phyloP scores from a whole-genome alignment of 2,888 invertebrate species.

The Orthosia gothica region DNA sequence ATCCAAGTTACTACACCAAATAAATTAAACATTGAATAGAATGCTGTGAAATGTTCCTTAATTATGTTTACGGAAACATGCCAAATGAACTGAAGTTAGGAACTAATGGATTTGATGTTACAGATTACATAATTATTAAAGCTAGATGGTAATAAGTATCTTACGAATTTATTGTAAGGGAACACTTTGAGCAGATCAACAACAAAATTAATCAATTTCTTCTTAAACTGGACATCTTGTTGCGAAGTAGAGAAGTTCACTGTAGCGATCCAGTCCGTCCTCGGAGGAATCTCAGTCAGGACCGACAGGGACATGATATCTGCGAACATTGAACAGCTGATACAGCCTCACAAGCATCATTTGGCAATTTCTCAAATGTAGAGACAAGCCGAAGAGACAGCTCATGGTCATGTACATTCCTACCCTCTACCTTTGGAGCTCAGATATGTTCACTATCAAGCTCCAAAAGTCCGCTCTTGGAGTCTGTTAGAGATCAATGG shows the following conservation, averaged over 20 bases:
- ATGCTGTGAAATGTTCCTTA: no score
- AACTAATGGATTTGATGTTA: no score
- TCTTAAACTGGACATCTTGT: conserved; percentile 84
- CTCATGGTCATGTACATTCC: no score
- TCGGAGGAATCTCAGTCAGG: conserved; percentile 80
- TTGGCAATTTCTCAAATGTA: not conserved
- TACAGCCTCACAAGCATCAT: not conserved
- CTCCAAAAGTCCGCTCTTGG: no score
- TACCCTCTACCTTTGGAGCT: no score
- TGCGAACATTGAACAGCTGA: conserved; percentile 19
- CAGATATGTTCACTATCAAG: no score
- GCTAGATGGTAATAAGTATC: conserved; percentile 57
- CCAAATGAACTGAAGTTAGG: not conserved
- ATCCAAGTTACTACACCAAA: not conserved
- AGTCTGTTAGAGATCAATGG: no score
- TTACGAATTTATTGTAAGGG: conserved; percentile 80
- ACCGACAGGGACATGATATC: conserved; percentile 81
- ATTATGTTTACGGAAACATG: no score
- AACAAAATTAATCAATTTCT: conserved; percentile 78
- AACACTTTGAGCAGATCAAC: conserved; percentile 79
- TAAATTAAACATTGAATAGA: not conserved
- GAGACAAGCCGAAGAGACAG: no score
- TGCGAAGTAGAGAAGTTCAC: conserved; percentile 79
- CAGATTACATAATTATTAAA: not conserved
- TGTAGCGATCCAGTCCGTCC: conserved; percentile 76